Evolutionary conservation across 1,140 invertebrate genomes (phyloP).

Genomic region (Drosophila chauvacae): DNA sequence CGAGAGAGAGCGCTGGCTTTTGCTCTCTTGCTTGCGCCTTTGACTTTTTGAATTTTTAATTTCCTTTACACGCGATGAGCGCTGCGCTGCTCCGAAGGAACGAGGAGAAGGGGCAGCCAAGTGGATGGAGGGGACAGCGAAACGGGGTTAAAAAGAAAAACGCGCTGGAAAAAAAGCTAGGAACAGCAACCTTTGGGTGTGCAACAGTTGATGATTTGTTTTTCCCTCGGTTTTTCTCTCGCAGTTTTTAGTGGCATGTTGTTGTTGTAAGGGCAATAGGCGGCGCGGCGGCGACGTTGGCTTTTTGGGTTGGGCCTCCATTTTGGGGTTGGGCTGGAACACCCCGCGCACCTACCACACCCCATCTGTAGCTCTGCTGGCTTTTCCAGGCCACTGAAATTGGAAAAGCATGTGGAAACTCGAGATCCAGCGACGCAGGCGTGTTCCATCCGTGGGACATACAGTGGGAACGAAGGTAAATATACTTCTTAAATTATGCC

Average conservation of each 20-base stretch:
- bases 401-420: conserved; percentile 79
- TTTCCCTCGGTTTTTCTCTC: conserved; percentile 34
- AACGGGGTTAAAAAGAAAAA: conserved; percentile 83
- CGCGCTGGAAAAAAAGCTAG: conserved; percentile 78
- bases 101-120: conserved; percentile 2
- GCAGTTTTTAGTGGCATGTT: not conserved
- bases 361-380: conserved; percentile 52
- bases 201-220: conserved; percentile 55
- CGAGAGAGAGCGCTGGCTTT: conserved; percentile 10
- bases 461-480: conserved; percentile 6
- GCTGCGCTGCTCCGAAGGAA: conserved; percentile 9
- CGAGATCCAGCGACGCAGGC: conserved; percentile 73
- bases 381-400: conserved; percentile 38
- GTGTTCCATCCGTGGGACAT: conserved; percentile 34
- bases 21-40: conserved; percentile 70
- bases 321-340: conserved; percentile 60
- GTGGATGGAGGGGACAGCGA: conserved; percentile 58
- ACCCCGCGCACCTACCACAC: conserved; percentile 31
- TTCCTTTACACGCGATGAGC: conserved; percentile 73
- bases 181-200: conserved; percentile 71
- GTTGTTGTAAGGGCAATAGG: conserved; percentile 70
- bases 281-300: conserved; percentile 25
- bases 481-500: not conserved
- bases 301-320: conserved; percentile 65
- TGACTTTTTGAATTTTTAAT: conserved; percentile 83